phyloP scores from a whole-genome alignment of 2,797 vertebrate genomes.

The Platalea minor region DNA sequence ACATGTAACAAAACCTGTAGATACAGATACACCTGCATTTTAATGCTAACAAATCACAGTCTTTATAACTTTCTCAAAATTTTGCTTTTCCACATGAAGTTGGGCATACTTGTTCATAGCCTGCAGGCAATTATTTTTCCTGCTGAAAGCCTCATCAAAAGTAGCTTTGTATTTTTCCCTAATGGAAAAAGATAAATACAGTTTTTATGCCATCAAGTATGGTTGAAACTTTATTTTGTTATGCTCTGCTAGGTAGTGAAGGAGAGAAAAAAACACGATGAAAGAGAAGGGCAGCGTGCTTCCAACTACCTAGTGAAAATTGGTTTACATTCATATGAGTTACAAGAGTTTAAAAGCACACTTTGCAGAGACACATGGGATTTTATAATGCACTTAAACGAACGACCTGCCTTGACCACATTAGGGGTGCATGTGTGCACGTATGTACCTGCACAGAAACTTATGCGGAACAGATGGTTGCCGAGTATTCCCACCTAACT shows the following conservation, averaged over 20 bases:
- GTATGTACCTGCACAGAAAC: not conserved
- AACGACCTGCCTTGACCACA: not conserved
- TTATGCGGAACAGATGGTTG: not conserved
- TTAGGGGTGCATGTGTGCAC: not conserved
- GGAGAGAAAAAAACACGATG: not conserved
- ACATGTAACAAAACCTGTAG: not conserved
- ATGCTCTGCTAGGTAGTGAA: accelerated
- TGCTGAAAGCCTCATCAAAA: not conserved
- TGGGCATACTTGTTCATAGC: not conserved
- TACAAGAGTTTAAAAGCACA: not conserved
- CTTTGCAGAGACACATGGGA: not conserved
- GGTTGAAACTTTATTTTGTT: not conserved
- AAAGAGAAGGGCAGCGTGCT: not conserved
- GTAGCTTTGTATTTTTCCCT: not conserved
- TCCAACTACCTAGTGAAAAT: not conserved
- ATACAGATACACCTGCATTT: not conserved
- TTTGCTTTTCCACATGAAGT: not conserved
- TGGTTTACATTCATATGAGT: not conserved
- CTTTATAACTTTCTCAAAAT: not conserved
- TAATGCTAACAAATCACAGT: not conserved
- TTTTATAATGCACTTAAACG: not conserved
- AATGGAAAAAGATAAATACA: not conserved
- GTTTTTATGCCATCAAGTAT: not conserved
- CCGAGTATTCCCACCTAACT: not conserved
- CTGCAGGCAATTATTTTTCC: not conserved